Percentiles rank a stretch among this genome's conserved stretches.
Evolutionary conservation across 2,888 invertebrate species (phyloP).

Genomic region (Oscheius onirici): DNA sequence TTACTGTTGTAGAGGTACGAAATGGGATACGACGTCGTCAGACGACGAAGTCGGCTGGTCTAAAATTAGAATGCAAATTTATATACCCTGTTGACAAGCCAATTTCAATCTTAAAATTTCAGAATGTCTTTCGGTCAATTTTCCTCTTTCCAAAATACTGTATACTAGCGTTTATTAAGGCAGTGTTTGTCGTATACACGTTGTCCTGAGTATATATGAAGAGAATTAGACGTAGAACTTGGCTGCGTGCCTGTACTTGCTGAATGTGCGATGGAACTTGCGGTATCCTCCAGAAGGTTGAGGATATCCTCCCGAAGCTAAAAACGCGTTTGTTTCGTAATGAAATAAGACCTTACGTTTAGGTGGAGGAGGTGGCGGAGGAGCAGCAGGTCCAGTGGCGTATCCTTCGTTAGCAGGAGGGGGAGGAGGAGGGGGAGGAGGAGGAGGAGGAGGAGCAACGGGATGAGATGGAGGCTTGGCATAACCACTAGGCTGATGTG

Average conservation of each 20-base stretch:
- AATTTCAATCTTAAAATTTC: no score
- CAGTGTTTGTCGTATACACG: constrained; percentile 18
- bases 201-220: constrained; percentile 13
- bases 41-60: no score
- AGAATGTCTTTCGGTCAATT: no score
- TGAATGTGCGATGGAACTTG: background rate
- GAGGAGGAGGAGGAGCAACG: constrained; percentile 4
- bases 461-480: background rate
- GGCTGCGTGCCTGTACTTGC: background rate
- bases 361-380: constrained; percentile 1
- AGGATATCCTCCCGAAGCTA: background rate
- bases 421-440: background rate
- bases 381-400: background rate
- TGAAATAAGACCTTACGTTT: background rate
- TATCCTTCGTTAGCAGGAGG: background rate
- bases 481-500: background rate
- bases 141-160: no score
- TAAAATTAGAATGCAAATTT: no score
- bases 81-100: no score
- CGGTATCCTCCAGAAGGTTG: background rate
- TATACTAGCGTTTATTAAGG: constrained; percentile 24
- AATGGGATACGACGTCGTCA: no score
- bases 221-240: background rate
- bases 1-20: no score
- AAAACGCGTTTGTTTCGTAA: background rate